Evolutionary conservation across 2,113 vertebrate genomes (phyloP), one percentile per base, ranked within the genome.

Genomic region (Cyphomyrus discorhynchus): DNA sequence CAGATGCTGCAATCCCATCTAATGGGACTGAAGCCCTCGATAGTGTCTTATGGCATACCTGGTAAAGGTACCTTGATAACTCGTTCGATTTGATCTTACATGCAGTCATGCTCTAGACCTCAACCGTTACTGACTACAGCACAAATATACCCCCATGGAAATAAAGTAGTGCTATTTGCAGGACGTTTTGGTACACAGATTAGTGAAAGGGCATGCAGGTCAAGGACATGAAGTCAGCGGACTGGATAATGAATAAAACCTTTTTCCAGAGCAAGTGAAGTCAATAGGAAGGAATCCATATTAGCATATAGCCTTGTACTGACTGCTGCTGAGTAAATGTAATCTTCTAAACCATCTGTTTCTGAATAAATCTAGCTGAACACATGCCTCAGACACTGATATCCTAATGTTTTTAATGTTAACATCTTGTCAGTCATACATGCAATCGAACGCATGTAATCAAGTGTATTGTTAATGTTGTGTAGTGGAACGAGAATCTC

Each of bases 21-120:
- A 17, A 77, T 13, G 70, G 70, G 70, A 31, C 31, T 77, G 31
- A 35, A 77, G 74, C 15, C 82, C 24, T 3, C 21, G 9, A 24
- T 10, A 4, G 24, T 47, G 82, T 24, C 19, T 47, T 10, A 24
- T 3, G 8, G 21, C 8, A 5, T 84, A 10, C 9, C 39, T 84
- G 31, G 84, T 35, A 58, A 88, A 84, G 17, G 47, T 42, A 82
- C 88, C 90, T 94, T 92, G 92, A 94, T 90, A 90, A 86, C 91
- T 31, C 49, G 89, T 90, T 90, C 90, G 66, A 90, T 87, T 77
- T 91, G 89, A 82, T 90, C 31, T 90, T 70, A 31, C 39, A 77
- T 90, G 45, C 62, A 80, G 86, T 90, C 85, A 86, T 13, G n/a
- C 85, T 90, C 90, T 89, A 88, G 88, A 47, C 66, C 66, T 17